A percentile compares a stretch with the other conserved stretches of the same genome.
phyloP scores from a whole-genome alignment of 2,113 vertebrate genomes.

The Nothocercus julius region DNA sequence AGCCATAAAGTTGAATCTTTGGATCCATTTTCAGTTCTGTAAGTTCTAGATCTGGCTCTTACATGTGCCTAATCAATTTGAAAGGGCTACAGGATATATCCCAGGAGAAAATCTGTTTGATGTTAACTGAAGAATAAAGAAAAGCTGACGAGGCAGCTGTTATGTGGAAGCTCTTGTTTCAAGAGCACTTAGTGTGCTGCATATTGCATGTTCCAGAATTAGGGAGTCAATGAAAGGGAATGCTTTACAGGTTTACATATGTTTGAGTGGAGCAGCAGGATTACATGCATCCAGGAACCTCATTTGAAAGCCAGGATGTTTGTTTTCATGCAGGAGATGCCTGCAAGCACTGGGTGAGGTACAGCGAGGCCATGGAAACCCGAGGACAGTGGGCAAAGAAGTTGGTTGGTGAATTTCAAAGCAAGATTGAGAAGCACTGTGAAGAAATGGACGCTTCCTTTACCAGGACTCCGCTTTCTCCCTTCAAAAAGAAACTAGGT shows the following conservation, averaged over 20 bases:
- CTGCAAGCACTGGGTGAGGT: conserved; percentile 92
- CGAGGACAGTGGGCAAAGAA: conserved; percentile 90
- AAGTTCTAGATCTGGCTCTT: neutral
- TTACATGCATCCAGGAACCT: neutral
- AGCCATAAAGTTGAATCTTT: neutral
- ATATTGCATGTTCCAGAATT: neutral
- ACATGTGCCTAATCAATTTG: neutral
- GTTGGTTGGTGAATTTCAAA: conserved; percentile 89
- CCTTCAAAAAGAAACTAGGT: conserved; percentile 79
- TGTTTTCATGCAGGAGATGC: conserved; percentile 77
- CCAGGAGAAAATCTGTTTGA: neutral
- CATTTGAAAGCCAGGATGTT: neutral
- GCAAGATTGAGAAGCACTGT: conserved; percentile 76
- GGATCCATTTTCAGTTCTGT: neutral
- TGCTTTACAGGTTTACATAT: neutral
- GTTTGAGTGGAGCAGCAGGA: neutral
- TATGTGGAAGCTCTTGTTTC: neutral
- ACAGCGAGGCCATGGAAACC: conserved; percentile 91
- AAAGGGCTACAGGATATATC: neutral
- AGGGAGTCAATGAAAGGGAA: neutral
- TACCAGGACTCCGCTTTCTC: conserved; percentile 61
- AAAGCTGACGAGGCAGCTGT: neutral
- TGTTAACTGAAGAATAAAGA: neutral
- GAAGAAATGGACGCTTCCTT: conserved; percentile 59
- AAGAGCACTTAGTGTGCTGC: neutral